Percentiles rank a stretch among this genome's conserved stretches.
Conservation (phyloP, 37 sponge, comb jelly and placozoan genomes). For the Amphimedon queenslandica region DNA sequence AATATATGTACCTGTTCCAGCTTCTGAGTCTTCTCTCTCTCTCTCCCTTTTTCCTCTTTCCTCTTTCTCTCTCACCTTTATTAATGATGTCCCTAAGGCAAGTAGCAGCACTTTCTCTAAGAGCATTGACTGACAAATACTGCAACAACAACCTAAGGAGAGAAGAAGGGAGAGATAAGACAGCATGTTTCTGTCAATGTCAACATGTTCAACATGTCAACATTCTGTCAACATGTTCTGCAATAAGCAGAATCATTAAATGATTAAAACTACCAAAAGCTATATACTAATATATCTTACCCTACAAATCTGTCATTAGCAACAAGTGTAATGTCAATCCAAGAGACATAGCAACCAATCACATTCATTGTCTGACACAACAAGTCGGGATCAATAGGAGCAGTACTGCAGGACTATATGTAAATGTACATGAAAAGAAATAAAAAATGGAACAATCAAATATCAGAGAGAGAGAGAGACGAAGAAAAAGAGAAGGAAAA, state of each 20-base stretch:
- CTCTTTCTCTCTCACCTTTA: conserved; percentile 72
- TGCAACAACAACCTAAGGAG: conserved; percentile 68
- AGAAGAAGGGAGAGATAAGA: no score
- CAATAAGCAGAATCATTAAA: no score
- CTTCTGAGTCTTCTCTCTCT: no score
- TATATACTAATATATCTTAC: conserved; percentile 19
- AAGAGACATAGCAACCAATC: conserved; percentile 78
- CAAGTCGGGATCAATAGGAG: conserved; percentile 31
- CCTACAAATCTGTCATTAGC: conserved; percentile 74
- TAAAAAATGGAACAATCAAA: not conserved
- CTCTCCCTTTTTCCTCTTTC: not conserved
- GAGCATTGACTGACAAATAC: conserved; percentile 42
- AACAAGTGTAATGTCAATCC: conserved; percentile 84
- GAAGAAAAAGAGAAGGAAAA: not conserved
- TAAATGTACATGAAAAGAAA: no score
- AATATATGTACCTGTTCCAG: not conserved
- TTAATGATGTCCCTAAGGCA: conserved; percentile 73
- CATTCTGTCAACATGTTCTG: no score
- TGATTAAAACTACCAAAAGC: not conserved
- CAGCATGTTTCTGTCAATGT: no score
- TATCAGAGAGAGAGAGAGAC: not conserved
- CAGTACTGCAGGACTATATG: no score
- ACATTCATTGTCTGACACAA: conserved; percentile 70
- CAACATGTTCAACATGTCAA: no score
- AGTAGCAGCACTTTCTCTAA: conserved; percentile 72